A percentile compares a stretch with the other conserved stretches of the same genome.
phyloP scores from a whole-genome alignment of 1,140 invertebrate genomes.

The Cherax quadricarinatus region DNA sequence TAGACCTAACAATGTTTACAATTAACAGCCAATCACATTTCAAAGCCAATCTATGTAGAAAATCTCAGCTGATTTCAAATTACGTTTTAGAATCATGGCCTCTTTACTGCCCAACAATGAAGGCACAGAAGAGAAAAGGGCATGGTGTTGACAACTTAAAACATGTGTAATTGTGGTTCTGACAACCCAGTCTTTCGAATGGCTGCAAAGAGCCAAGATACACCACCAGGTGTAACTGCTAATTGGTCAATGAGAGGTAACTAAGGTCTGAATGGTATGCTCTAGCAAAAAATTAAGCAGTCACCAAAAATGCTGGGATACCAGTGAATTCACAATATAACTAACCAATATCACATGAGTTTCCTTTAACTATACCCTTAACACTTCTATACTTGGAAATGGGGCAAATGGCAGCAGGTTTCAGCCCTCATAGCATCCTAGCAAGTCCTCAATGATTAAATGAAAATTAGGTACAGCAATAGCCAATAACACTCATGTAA shows the following conservation, averaged over 20 bases:
- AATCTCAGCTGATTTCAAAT: conserved; percentile 12
- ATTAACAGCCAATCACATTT: conserved; percentile 60
- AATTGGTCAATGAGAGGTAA: conserved; percentile 28
- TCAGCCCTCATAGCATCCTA: conserved; percentile 30
- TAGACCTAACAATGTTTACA: conserved; percentile 52
- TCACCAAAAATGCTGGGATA: neutral
- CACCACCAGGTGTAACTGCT: conserved; percentile 25
- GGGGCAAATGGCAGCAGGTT: conserved; percentile 39
- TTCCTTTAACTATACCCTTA: conserved; percentile 25
- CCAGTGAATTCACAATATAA: neutral
- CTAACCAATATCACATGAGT: conserved; percentile 18
- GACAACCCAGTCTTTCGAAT: conserved; percentile 9
- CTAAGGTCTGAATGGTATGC: neutral
- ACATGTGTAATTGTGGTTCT: neutral
- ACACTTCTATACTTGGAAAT: conserved; percentile 38
- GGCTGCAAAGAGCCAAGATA: conserved; percentile 12
- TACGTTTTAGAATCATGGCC: conserved; percentile 34
- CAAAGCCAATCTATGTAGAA: conserved; percentile 38
- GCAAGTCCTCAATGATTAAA: conserved; percentile 21
- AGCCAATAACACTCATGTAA: conserved; percentile 32
- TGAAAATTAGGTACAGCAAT: conserved; percentile 25
- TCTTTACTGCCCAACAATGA: neutral
- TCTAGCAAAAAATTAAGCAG: neutral
- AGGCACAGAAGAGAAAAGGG: conserved; percentile 40
- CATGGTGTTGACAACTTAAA: conserved; percentile 16